These are phyloP conservation scores for Physella acuta DNA, from an alignment of 1,140 invertebrate species.

Conservation along the genomic window DNA sequence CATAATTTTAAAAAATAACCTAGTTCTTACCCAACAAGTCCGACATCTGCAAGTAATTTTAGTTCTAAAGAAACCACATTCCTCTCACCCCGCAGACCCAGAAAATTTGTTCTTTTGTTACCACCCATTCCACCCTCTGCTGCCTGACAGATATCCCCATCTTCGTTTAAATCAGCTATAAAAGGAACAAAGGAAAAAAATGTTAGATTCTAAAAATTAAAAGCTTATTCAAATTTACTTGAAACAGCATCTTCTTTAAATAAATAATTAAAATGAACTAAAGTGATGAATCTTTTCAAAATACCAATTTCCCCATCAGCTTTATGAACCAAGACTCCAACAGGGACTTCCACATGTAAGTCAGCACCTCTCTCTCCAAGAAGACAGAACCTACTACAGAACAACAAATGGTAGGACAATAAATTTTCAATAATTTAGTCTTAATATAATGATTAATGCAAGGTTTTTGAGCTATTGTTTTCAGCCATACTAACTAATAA, in stretches of 20 bases:
- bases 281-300: too few relatives aligned
- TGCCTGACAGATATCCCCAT: slow-evolving; percentile 81
- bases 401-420: background rate
- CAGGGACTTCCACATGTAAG: slow-evolving; percentile 73
- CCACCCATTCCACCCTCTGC: slow-evolving; percentile 94
- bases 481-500: too few relatives aligned
- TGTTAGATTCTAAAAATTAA: background rate
- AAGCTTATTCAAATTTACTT: too few relatives aligned
- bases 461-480: background rate
- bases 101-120: slow-evolving; percentile 88
- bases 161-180: slow-evolving; percentile 71
- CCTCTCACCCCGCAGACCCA: slow-evolving; percentile 75
- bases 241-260: background rate
- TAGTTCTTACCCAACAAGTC: slow-evolving; percentile 68
- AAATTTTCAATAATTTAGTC: too few relatives aligned
- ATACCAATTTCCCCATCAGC: slow-evolving; percentile 27
- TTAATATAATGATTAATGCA: background rate
- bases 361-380: slow-evolving; percentile 74
- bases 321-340: slow-evolving; percentile 72
- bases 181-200: slow-evolving; percentile 1
- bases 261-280: background rate
- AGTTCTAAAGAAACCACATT: slow-evolving; percentile 72
- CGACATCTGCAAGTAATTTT: slow-evolving; percentile 89
- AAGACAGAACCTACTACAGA: slow-evolving; percentile 56
- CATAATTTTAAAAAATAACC: background rate